Conservation (phyloP, 2,797 vertebrate genomes). For the Saxicola maurus region DNA sequence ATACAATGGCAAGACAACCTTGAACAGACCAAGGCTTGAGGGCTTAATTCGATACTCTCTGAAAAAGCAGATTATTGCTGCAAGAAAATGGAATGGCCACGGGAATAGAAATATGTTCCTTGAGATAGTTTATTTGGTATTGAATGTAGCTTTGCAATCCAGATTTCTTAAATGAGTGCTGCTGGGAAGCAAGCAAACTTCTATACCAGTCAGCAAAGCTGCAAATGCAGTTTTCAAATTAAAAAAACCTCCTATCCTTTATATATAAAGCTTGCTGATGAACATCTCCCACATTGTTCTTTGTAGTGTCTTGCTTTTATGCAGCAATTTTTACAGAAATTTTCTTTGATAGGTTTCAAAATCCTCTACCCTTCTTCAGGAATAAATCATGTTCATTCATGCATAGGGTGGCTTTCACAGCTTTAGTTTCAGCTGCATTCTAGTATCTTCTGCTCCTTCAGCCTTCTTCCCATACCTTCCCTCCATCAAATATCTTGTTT, state of each 20-base stretch:
- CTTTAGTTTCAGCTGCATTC: background rate
- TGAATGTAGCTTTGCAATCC: background rate
- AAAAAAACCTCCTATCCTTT: background rate
- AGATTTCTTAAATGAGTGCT: background rate
- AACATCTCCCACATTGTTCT: background rate
- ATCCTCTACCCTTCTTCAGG: background rate
- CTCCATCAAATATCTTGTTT: background rate
- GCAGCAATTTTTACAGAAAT: background rate
- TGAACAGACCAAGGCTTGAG: background rate
- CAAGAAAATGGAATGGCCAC: background rate
- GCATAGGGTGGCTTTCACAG: background rate
- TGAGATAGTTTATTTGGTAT: background rate
- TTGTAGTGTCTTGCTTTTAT: background rate
- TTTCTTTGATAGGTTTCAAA: background rate
- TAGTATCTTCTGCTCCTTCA: background rate
- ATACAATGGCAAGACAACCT: background rate
- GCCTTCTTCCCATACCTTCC: background rate
- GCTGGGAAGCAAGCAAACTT: background rate
- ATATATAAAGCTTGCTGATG: background rate
- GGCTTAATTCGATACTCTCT: background rate
- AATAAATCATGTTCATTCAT: background rate
- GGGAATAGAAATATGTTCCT: background rate
- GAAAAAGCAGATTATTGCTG: background rate
- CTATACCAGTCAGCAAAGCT: background rate
- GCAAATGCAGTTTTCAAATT: background rate